Conservation (phyloP, 2,797 vertebrate genomes). For the Peromyscus attwateri region DNA sequence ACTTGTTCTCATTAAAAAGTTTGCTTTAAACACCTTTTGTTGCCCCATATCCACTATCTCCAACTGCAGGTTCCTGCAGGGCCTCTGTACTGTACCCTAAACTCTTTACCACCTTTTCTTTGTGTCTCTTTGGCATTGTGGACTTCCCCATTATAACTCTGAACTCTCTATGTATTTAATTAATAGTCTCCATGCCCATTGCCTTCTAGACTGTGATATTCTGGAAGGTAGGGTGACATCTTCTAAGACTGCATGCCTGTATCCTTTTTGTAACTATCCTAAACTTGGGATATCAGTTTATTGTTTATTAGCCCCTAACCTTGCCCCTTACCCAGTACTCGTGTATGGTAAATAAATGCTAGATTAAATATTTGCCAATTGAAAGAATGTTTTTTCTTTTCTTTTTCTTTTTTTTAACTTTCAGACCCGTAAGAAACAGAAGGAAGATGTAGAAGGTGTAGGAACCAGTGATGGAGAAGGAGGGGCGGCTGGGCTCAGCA, state of each 20-base stretch:
- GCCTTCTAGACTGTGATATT: not conserved
- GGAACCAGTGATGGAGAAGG: conserved; percentile 89
- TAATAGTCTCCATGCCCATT: not conserved
- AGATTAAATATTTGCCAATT: conserved; percentile 41
- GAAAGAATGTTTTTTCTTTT: conserved; percentile 38
- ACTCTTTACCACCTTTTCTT: not conserved
- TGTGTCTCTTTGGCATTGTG: not conserved
- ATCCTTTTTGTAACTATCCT: not conserved
- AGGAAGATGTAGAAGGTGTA: conserved; percentile 92
- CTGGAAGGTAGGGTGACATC: not conserved
- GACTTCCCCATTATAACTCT: not conserved
- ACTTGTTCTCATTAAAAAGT: not conserved
- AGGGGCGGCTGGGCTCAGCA: conserved; percentile 87
- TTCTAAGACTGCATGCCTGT: not conserved
- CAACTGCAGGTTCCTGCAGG: not conserved
- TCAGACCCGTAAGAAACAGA: conserved; percentile 95
- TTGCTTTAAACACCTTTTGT: not conserved
- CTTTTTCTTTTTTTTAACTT: not conserved
- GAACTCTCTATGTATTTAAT: not conserved
- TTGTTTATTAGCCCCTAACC: not conserved
- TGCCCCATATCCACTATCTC: not conserved
- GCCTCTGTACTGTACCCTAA: not conserved
- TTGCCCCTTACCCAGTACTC: not conserved
- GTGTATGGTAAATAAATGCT: not conserved
- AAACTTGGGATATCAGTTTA: conserved; percentile 56